These are phyloP conservation scores for Protonibea diacanthus DNA, from an alignment of 2,797 vertebrate genomes.

Conservation along the genomic window DNA sequence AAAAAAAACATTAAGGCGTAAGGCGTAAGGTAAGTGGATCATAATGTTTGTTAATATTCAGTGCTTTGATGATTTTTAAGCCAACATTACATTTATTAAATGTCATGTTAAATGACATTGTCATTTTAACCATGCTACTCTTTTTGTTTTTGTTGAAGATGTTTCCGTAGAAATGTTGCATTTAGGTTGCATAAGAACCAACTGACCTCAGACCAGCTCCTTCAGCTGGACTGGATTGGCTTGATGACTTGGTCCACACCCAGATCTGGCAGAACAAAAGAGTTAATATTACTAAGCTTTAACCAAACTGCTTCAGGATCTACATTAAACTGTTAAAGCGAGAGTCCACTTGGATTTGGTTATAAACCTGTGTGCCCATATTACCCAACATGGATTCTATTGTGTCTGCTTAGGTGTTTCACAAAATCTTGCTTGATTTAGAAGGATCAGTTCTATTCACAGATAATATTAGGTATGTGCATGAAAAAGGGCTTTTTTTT, in stretches of 20 bases:
- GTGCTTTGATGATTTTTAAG: too few species aligned
- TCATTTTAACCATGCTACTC: neutral
- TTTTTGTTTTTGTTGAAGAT: neutral
- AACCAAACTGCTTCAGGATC: neutral
- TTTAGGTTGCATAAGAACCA: neutral
- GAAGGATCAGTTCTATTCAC: too few species aligned
- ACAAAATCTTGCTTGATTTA: neutral
- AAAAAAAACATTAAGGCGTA: too few species aligned
- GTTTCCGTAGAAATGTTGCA: neutral
- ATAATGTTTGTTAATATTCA: neutral
- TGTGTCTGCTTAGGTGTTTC: neutral
- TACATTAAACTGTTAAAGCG: too few species aligned
- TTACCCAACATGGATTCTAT: neutral
- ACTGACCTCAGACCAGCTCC: neutral
- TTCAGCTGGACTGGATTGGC: neutral
- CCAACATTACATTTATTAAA: too few species aligned
- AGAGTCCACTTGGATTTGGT: neutral
- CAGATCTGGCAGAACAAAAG: too few species aligned
- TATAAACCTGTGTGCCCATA: neutral
- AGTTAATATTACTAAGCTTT: neutral
- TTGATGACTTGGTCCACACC: neutral
- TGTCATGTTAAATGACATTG: too few species aligned
- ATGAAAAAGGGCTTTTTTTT: conserved; percentile 4
- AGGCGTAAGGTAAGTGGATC: too few species aligned
- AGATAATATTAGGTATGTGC: neutral